Evolutionary conservation across 2,113 vertebrate genomes (phyloP).

Genomic region (Gallinago paraguaiae): DNA sequence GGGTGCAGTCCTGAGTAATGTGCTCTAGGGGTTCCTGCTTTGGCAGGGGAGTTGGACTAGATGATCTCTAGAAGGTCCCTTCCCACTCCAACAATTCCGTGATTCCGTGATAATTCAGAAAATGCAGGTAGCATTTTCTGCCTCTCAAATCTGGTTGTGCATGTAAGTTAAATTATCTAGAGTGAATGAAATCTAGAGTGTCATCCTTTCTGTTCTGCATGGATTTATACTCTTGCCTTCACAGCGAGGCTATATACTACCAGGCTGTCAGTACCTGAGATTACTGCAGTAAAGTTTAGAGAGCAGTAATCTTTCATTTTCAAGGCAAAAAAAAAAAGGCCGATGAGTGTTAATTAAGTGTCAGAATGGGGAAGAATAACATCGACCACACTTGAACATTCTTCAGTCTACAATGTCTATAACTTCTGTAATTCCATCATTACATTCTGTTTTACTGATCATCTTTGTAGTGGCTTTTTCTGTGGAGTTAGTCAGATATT

Average conservation of each 20-base stretch:
- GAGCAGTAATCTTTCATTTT: neutral
- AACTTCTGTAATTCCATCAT: neutral
- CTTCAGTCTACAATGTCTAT: neutral
- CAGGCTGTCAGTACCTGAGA: neutral
- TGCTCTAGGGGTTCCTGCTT: too few species aligned
- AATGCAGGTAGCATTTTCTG: neutral
- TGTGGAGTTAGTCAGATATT: neutral
- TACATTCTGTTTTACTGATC: neutral
- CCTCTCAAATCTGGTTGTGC: neutral
- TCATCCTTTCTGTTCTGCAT: neutral
- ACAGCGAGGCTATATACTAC: fast-evolving
- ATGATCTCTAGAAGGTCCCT: too few species aligned
- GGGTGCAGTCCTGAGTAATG: too few species aligned
- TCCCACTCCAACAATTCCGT: too few species aligned
- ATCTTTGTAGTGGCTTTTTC: neutral
- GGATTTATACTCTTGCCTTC: neutral
- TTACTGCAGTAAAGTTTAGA: neutral
- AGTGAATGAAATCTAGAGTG: neutral
- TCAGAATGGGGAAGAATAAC: slow-evolving; percentile 6
- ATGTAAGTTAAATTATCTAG: neutral
- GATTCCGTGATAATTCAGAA: neutral
- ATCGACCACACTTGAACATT: neutral
- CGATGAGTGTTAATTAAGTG: neutral
- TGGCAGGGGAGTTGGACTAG: too few species aligned
- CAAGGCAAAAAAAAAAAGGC: neutral